These are phyloP conservation scores for Crotalus tigris DNA, from an alignment of 2,113 vertebrate genomes.

Conservation along the genomic window DNA sequence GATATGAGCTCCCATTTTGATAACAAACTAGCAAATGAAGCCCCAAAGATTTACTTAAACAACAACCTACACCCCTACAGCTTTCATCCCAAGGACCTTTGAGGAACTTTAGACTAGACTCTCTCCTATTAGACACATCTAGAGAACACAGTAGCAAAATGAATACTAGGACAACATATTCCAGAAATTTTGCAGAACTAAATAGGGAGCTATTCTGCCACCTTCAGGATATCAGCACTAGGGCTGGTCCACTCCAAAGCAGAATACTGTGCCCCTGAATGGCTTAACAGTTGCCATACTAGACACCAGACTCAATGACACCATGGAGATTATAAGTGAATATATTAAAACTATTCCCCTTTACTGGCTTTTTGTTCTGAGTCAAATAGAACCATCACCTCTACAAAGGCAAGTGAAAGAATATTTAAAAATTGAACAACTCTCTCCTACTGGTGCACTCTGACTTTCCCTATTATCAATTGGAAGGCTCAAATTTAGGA, in stretches of 20 bases:
- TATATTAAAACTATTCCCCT: neutral
- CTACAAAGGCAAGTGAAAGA: neutral
- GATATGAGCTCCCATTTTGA: neutral
- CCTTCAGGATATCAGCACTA: neutral
- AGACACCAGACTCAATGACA: neutral
- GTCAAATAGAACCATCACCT: neutral
- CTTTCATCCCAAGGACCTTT: neutral
- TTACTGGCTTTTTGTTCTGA: neutral
- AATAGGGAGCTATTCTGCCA: neutral
- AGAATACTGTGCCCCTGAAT: neutral
- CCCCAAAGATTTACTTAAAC: neutral
- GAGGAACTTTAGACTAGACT: neutral
- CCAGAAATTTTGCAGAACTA: neutral
- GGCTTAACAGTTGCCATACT: neutral
- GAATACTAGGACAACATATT: neutral
- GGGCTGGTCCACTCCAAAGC: neutral
- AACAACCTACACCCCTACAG: neutral
- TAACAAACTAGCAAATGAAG: neutral
- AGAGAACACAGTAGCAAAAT: neutral
- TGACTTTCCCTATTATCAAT: no score
- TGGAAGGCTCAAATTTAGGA: neutral
- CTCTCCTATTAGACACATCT: neutral
- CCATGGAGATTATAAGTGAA: neutral
- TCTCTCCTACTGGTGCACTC: neutral
- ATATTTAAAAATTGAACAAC: neutral